phyloP scores from a whole-genome alignment of 2,113 vertebrate genomes.

The Hippocampus zosterae region DNA sequence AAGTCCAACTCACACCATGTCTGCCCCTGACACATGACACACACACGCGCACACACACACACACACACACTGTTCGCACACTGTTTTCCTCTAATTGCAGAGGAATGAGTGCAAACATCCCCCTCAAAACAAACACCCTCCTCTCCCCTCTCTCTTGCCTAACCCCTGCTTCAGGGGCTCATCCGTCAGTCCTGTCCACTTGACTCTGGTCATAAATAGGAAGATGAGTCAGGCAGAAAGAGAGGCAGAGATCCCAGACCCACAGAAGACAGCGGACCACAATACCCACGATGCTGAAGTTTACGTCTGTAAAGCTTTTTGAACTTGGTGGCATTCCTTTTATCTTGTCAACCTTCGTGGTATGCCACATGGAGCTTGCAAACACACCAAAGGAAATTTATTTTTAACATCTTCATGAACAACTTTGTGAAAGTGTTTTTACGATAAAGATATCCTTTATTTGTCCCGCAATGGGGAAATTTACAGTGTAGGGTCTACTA shows the following conservation, averaged over 20 bases:
- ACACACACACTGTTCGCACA: slow-evolving; percentile 22
- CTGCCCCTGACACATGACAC: slow-evolving; percentile 21
- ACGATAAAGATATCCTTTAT: no score
- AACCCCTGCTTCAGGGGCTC: slow-evolving; percentile 51
- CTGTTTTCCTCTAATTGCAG: slow-evolving; percentile 45
- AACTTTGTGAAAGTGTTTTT: neutral
- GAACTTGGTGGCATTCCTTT: neutral
- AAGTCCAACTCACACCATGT: slow-evolving; percentile 58
- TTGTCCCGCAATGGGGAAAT: no score
- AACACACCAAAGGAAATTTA: neutral
- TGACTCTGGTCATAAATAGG: slow-evolving; percentile 61
- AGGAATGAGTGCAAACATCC: slow-evolving; percentile 20
- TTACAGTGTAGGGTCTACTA: neutral
- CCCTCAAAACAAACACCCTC: slow-evolving; percentile 1
- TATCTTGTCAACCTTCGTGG: neutral
- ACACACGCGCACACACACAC: slow-evolving; percentile 19
- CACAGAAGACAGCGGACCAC: slow-evolving; percentile 43
- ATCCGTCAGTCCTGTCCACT: slow-evolving; percentile 64
- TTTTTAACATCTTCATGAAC: neutral
- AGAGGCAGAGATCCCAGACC: slow-evolving; percentile 40
- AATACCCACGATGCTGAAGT: slow-evolving; percentile 69
- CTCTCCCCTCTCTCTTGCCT: slow-evolving; percentile 16
- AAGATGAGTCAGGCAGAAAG: slow-evolving; percentile 32
- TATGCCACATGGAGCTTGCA: neutral
- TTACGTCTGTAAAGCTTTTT: neutral